Base-by-base conservation (phyloP, 2,113 vertebrate genomes). In the Formicarius rufipectus region DNA sequence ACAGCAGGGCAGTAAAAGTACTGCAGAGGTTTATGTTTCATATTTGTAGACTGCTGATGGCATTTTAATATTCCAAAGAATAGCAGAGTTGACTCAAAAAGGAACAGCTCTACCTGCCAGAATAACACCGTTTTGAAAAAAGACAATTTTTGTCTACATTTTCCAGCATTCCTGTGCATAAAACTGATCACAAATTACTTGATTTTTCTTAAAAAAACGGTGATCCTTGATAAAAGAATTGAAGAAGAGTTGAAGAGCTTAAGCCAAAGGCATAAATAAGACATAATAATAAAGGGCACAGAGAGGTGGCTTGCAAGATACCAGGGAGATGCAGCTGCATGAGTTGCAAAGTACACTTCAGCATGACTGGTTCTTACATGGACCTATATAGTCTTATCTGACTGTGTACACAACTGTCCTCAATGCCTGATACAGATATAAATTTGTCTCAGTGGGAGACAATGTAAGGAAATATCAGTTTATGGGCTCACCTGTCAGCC, bases 11-110 rank as follows among this genome's bases (percentile, higher is more conserved):
- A 81, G 64, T 60, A 86, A 33, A 91, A 93, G 60, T 58, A 84
- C 85, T 87, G 95, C 76, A 89, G 90, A 90, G 20, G 52, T 93
- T 90, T 93, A 17, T 67, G 60, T 74, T 94, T 81, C 60, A 12
- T 59, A 62, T 81, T 78, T 90, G 83, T 75, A 88, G 79, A 95
- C 52, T 90, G 76, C 49, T 92, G 73, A 89, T 73, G 89, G 62
- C 47, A 39, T 84, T 88, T 84, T 68, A 69, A 52, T 55, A 74
- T 77, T 90, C 55, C 64, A 77, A 91, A 92, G 80, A 93, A 72
- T 18, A 75, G 62, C 40, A 76, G 52, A 64, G n/a, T 21, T 60
- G 42, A 83, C 35, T 71, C 15, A 25, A 67, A 83, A 87, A 62
- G 37, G 60, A 89, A 87, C 92, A 59, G 20, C 13, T 49, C 33